Base-by-base conservation (phyloP, 2,113 vertebrate species). In the Ellobius talpinus region DNA sequence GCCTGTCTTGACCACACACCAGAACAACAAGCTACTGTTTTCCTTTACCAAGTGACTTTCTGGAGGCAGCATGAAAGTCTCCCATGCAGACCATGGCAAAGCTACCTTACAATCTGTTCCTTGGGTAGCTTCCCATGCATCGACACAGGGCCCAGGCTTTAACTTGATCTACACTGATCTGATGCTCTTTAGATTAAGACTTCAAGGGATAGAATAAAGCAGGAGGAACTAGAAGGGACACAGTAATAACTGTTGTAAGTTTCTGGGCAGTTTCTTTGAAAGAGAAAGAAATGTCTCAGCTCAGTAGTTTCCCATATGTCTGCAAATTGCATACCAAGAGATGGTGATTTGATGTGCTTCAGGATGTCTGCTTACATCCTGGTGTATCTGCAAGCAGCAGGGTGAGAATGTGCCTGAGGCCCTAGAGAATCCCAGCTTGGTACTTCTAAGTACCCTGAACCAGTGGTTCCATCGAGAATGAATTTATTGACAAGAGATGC, bases 121-220 rank as follows among this genome's bases (percentile, higher is more conserved):
- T 78, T 82, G 2, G 73, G 50, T 36, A 76, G 45, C 70, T 47
- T 63, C 68, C 78, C 14, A 86, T n/a, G 90, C 3, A 8, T 36
- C 24, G 36, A 8, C 4, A 13, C 14, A 47, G 52, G 47, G n/a
- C 3, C 19, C 2, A 45, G 26, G 39, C 81, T 85, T 85, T 85
- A 39, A 42, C 82, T 5, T 4, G 9, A 31, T 26, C 55, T 21
- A 31, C 33, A 55, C 13, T 42, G 74, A 78, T 85, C 45, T 92
- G 4, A 55, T 86, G 61, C 10, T 73, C 72, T 96, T 68, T n/a
- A 52, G 82, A 87, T 93, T 96, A 33, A 74, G 29, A 84, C 42
- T 88, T 93, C 6, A 14, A 91, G 86, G 82, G 79, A 94, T 23
- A 94, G 31, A 91, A 81, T 76, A 2, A 61, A 66, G 93, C 87